Base-by-base conservation (phyloP, 2,113 vertebrate genomes). In the Fregetta grallaria region DNA sequence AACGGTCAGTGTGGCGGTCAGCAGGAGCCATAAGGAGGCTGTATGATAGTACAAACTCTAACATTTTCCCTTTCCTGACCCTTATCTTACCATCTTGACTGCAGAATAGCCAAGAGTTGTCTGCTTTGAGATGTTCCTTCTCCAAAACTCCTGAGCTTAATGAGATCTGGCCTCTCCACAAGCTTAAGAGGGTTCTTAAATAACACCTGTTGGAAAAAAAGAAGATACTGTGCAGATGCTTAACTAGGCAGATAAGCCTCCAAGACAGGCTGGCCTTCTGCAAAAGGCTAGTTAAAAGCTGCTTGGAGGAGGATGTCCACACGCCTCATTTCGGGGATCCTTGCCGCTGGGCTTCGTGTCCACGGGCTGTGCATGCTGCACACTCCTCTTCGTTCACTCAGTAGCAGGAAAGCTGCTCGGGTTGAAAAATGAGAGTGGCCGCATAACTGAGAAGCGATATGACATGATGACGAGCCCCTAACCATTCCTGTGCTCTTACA, bases 391-490 rank as follows among this genome's bases (percentile, higher is more conserved):
- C 36, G 1, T 26, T 11, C 26, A 14, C 42, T 56, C 38, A 6
- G 10, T 5, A 17, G 45, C 58, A 49, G 25, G n/a, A 45, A 52
- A 80, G 27, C 68, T 45, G 61, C 50, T 66, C 15, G 12, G 32
- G 23, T 6, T 50, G 76, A 30, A 32, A 73, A 59, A 13, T 18
- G 27, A 29, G 38, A 53, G 7, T 36, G 27, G 17, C 34, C 3
- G 1, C 23, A 7, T 45, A 36, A 47, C 12, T 1, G 15, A 63
- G 30, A 27, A 59, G n/a, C 1, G 0, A 6, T 47, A 11, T 1
- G 13, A 36, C 10, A 2, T 9, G 21, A 23, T 49, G 50, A 62
- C 27, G 42, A 62, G 4, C 23, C 56, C 11, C 7, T 42, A 40
- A 59, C 32, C 5, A 3, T 73, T 67, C 25, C 36, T 66, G 11